Conservation (phyloP, 2,888 invertebrate species). For the Eutolmus rufibarbis region DNA sequence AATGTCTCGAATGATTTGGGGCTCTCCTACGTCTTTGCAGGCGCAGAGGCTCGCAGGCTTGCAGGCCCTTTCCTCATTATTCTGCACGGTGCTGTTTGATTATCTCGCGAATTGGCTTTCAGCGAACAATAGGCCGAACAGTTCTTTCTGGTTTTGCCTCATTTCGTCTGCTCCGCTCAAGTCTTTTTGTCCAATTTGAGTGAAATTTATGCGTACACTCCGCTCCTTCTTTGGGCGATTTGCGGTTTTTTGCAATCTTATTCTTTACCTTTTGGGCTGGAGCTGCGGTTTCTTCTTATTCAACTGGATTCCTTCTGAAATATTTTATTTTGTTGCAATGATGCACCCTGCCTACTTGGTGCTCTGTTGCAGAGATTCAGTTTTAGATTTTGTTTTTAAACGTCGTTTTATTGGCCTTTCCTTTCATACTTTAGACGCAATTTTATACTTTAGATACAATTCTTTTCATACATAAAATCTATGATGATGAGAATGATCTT, state of each 20-base stretch:
- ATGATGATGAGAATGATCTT: no score
- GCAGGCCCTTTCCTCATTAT: conserved; percentile 15
- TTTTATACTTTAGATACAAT: no score
- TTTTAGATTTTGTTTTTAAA: neutral
- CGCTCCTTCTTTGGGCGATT: conserved; percentile 20
- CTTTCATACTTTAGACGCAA: neutral
- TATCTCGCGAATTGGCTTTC: conserved; percentile 11
- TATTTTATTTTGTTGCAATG: neutral
- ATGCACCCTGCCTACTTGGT: neutral
- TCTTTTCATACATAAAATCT: no score
- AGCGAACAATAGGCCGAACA: conserved; percentile 5
- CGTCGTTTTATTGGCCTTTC: neutral
- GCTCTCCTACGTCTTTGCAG: neutral
- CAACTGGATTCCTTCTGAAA: neutral
- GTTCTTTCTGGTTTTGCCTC: conserved; percentile 11
- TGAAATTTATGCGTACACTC: conserved; percentile 29
- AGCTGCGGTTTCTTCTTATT: neutral
- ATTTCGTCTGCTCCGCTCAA: neutral
- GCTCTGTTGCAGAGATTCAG: neutral
- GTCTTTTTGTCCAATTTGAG: conserved; percentile 29
- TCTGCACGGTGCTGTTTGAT: neutral
- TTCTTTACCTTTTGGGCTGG: neutral
- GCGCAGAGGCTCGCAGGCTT: neutral
- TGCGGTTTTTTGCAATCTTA: conserved; percentile 3
- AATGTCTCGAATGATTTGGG: conserved; percentile 12